These are phyloP conservation scores for Eulemur mongoz DNA, from an alignment of 2,797 vertebrate genomes.

Conservation along the genomic window DNA sequence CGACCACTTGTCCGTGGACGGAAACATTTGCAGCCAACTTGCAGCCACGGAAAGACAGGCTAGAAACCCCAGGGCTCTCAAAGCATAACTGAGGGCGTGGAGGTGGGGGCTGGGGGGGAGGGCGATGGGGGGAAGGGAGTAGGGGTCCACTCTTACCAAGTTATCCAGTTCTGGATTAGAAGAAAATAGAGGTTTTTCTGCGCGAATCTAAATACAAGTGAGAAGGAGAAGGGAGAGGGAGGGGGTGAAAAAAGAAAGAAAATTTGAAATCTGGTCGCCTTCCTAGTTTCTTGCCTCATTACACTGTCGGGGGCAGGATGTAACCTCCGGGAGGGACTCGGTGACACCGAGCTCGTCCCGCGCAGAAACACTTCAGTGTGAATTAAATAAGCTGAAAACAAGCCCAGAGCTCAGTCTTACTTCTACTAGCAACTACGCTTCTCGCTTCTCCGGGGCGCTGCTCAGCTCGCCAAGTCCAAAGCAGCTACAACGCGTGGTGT, in stretches of 20 bases:
- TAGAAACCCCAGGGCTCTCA: conserved; percentile 24
- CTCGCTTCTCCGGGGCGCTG: not conserved
- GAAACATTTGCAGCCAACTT: conserved; percentile 27
- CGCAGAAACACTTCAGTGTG: conserved; percentile 74
- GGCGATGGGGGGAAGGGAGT: conserved; percentile 46
- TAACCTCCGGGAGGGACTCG: conserved; percentile 75
- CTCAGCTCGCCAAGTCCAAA: not conserved
- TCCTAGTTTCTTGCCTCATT: conserved; percentile 79
- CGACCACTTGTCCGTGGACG: conserved; percentile 50
- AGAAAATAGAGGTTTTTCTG: conserved; percentile 99
- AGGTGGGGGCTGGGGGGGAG: not conserved
- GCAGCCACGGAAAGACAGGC: not conserved
- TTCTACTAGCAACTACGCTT: not conserved
- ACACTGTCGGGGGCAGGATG: conserved; percentile 77
- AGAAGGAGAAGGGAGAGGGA: conserved; percentile 57
- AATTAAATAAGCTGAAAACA: conserved; percentile 70
- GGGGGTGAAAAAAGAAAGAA: conserved; percentile 64
- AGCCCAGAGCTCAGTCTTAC: conserved; percentile 49
- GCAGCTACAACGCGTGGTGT: not conserved
- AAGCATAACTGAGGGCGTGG: not conserved
- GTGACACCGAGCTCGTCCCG: conserved; percentile 64
- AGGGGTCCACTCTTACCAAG: conserved; percentile 91
- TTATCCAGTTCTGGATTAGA: conserved; percentile 99
- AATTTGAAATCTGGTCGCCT: conserved; percentile 79
- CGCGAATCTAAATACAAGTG: conserved; percentile 93